Conservation (phyloP, 2,113 vertebrate species). For the Stercorarius parasiticus region DNA sequence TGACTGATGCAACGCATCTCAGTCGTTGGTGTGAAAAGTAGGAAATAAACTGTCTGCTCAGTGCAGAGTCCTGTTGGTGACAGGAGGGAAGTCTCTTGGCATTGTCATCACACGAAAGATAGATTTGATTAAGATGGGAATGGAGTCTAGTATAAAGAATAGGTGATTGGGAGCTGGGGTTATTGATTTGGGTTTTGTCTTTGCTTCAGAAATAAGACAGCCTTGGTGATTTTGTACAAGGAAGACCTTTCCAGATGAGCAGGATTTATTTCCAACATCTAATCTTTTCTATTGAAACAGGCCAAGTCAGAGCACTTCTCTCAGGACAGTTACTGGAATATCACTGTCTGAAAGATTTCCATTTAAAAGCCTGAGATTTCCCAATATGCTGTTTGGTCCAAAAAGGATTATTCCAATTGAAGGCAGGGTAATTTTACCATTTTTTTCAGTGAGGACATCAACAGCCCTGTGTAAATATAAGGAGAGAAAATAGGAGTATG, state of each 20-base stretch:
- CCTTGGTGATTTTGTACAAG: not conserved
- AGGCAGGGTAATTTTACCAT: not conserved
- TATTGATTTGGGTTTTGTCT: not conserved
- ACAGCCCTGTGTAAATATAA: not conserved
- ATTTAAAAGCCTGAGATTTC: not conserved
- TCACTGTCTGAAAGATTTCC: not conserved
- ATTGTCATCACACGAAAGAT: not conserved
- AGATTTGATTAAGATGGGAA: not conserved
- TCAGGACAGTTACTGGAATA: not conserved
- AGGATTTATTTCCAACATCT: not conserved
- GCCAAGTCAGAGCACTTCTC: not conserved
- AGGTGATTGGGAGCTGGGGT: accelerated
- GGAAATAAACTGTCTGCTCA: not conserved
- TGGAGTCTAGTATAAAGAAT: not conserved
- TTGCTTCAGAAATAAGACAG: not conserved
- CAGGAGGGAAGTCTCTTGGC: too few species aligned
- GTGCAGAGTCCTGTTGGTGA: not conserved
- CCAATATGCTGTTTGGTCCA: not conserved
- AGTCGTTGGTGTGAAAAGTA: not conserved
- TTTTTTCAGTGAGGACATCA: not conserved
- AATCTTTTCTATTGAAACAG: not conserved
- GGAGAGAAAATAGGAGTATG: not conserved
- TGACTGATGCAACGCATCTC: not conserved
- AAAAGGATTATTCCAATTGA: not conserved
- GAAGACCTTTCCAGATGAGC: not conserved